Evolutionary conservation across 2,797 vertebrate genomes (phyloP).

Genomic region (Gobionotothen gibberifrons): DNA sequence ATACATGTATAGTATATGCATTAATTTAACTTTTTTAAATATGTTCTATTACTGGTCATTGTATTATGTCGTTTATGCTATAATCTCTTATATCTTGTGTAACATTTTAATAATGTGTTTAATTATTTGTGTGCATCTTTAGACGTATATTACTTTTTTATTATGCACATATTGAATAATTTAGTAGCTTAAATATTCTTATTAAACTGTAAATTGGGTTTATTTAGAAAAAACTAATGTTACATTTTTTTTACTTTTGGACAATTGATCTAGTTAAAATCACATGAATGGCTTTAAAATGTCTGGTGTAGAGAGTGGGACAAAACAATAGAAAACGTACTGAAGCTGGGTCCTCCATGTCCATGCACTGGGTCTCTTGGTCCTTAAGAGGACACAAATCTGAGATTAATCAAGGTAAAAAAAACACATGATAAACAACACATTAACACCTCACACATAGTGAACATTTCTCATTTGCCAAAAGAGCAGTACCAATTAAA

Average conservation of each 20-base stretch:
- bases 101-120: no score
- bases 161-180: neutral
- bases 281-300: neutral
- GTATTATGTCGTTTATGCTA: no score
- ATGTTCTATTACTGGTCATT: no score
- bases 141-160: neutral
- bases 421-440: slow-evolving; percentile 5
- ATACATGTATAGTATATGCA: no score
- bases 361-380: slow-evolving; percentile 86
- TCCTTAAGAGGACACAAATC: slow-evolving; percentile 76
- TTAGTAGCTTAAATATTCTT: neutral
- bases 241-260: no score
- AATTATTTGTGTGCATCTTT: neutral
- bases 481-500: neutral
- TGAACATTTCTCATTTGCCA: neutral
- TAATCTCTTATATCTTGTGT: no score
- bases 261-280: accelerated
- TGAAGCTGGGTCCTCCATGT: slow-evolving; percentile 82
- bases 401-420: slow-evolving; percentile 42
- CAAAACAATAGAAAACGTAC: slow-evolving; percentile 64
- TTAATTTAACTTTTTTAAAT: no score
- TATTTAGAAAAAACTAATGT: neutral
- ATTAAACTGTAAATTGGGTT: neutral
- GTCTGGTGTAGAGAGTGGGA: no score
- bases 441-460: slow-evolving; percentile 6